Evolutionary conservation across 1,140 invertebrate genomes (phyloP).

Genomic region (Tetramorium parvispinum): DNA sequence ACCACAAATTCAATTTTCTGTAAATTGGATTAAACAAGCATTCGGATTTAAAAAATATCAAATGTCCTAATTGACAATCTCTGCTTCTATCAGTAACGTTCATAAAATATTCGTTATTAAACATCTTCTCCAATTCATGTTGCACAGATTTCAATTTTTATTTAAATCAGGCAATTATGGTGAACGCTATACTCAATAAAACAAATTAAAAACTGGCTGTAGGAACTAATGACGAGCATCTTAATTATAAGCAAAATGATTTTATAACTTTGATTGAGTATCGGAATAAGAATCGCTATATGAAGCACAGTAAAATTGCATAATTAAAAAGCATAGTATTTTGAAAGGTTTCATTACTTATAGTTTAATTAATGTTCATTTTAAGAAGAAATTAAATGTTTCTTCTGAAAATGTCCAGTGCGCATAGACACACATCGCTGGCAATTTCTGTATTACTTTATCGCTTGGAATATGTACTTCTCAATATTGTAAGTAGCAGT

Average conservation of each 20-base stretch:
- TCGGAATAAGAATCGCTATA: neutral
- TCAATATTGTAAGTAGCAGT: conserved; percentile 4
- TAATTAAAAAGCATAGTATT: neutral
- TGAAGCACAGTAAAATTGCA: conserved; percentile 16
- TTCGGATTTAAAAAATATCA: neutral
- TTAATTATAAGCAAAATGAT: conserved; percentile 15
- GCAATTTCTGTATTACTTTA: conserved; percentile 26
- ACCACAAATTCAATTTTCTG: neutral
- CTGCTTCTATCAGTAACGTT: neutral
- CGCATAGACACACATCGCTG: neutral
- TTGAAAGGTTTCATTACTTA: neutral
- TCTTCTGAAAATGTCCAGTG: neutral
- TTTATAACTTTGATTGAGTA: neutral
- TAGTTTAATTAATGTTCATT: conserved; percentile 1
- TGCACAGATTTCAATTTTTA: conserved; percentile 29
- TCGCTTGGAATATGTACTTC: neutral
- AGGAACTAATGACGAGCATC: neutral
- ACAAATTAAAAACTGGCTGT: conserved; percentile 25
- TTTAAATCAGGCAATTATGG: conserved; percentile 34
- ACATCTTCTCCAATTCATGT: neutral
- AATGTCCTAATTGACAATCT: neutral
- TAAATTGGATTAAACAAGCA: neutral
- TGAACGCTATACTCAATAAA: neutral
- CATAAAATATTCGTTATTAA: conserved; percentile 7
- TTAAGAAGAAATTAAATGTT: neutral